These are phyloP conservation scores for Calephelis nemesis DNA, from an alignment of 1,140 invertebrate species.

Conservation along the genomic window DNA sequence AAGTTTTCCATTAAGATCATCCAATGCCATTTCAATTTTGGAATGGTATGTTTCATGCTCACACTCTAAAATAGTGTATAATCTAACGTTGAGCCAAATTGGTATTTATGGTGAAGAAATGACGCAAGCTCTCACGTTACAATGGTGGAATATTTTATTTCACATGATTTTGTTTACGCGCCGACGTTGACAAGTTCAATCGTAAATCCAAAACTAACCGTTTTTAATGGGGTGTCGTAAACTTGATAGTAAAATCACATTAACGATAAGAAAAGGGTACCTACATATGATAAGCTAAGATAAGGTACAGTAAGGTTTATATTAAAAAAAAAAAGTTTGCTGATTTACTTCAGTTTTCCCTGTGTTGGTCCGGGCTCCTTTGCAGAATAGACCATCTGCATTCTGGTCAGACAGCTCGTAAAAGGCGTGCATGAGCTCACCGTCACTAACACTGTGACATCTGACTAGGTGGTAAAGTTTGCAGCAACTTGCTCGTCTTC, in stretches of 20 bases:
- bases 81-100: conserved; percentile 34
- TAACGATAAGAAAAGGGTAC: background rate
- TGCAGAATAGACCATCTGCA: too few species aligned
- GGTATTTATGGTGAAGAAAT: conserved; percentile 46
- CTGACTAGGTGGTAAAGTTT: too few species aligned
- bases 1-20: too few species aligned
- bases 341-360: too few species aligned
- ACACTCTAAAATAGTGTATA: background rate
- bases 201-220: conserved; percentile 25
- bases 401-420: too few species aligned
- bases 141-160: conserved; percentile 28
- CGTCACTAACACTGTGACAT: too few species aligned
- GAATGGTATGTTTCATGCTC: background rate
- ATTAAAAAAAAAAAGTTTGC: background rate
- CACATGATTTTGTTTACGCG: conserved; percentile 27
- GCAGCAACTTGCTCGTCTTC: too few species aligned
- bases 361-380: too few species aligned
- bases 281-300: too few species aligned
- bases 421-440: too few species aligned
- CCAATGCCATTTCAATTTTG: background rate
- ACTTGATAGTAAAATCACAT: background rate
- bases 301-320: background rate
- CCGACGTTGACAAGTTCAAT: conserved; percentile 28
- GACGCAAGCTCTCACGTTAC: conserved; percentile 30
- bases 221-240: background rate